phyloP scores from a whole-genome alignment of 2,113 vertebrate genomes.

The Grammomys surdaster region DNA sequence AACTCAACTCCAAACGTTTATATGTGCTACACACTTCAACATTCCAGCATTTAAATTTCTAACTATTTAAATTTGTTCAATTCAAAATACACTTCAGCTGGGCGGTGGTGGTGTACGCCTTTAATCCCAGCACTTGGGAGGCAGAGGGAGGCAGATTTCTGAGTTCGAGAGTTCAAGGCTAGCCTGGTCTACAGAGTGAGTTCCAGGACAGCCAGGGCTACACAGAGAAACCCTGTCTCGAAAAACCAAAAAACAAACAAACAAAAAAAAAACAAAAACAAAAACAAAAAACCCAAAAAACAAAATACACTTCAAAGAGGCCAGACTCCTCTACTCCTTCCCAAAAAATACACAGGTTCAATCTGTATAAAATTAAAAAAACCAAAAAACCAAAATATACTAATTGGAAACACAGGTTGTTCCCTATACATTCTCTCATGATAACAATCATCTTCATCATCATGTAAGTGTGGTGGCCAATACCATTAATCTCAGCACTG shows the following conservation, averaged over 20 bases:
- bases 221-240: no score
- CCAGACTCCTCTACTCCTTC: background rate
- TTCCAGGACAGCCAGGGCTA: no score
- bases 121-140: no score
- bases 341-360: background rate
- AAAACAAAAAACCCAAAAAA: no score
- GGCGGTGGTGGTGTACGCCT: no score
- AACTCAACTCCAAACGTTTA: background rate
- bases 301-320: background rate
- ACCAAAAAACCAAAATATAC: background rate
- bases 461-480: background rate
- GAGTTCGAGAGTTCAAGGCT: no score
- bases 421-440: background rate
- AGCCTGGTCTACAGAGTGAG: no score
- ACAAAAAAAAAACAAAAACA: no score
- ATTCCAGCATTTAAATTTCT: background rate
- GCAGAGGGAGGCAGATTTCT: no score
- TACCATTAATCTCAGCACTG: background rate
- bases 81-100: background rate
- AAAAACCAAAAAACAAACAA: no score
- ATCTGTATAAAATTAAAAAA: constrained; percentile 45
- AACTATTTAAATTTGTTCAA: background rate
- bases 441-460: background rate
- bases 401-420: background rate
- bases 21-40: background rate